These are phyloP conservation scores for Merluccius polli DNA, from an alignment of 2,797 vertebrate species.

Conservation along the genomic window DNA sequence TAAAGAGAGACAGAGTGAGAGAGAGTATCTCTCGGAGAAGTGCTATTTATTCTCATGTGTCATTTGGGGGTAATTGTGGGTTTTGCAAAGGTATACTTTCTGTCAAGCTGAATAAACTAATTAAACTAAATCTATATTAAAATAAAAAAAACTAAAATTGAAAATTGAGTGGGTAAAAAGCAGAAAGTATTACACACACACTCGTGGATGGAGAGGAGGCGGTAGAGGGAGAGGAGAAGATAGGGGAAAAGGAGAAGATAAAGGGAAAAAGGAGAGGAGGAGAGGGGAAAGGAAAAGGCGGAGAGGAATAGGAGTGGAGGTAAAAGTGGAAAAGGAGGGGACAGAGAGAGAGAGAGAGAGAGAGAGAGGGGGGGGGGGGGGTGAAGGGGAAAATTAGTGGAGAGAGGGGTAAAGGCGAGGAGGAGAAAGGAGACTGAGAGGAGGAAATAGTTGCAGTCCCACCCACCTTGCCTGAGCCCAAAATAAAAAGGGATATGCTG, in stretches of 20 bases:
- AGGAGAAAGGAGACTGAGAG: background rate
- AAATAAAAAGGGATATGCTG: background rate
- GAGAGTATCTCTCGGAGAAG: background rate
- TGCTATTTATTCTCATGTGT: background rate
- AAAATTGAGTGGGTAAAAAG: background rate
- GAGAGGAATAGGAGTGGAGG: background rate
- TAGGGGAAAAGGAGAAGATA: background rate
- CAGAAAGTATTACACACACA: background rate
- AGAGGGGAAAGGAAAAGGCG: background rate
- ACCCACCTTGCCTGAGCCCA: slow-evolving; percentile 32
- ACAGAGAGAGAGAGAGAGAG: background rate
- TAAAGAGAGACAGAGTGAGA: background rate
- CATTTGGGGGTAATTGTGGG: background rate
- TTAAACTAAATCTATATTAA: background rate
- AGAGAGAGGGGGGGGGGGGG: background rate
- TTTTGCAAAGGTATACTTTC: background rate
- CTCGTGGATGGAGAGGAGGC: background rate
- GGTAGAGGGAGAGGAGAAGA: background rate
- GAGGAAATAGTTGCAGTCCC: slow-evolving; percentile 7
- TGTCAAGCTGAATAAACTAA: background rate
- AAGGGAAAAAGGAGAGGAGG: background rate
- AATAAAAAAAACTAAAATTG: background rate
- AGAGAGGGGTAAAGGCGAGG: background rate
- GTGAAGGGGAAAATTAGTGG: background rate
- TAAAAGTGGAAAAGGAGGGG: background rate